Conservation (phyloP, 2,888 invertebrate genomes). For the Trachelus tabidus region DNA sequence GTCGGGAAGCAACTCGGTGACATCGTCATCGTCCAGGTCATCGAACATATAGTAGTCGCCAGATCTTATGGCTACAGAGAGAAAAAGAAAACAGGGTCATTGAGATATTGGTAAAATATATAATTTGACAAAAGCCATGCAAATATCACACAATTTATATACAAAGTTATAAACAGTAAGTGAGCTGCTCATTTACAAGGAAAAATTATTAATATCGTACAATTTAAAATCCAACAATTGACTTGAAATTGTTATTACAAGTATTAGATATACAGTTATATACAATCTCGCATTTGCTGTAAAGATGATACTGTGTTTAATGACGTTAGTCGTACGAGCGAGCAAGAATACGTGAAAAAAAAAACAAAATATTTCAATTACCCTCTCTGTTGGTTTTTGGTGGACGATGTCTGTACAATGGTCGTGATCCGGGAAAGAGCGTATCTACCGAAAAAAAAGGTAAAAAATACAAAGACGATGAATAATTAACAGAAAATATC, state of each 20-base stretch:
- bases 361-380: slow-evolving; percentile 57
- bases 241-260: background rate
- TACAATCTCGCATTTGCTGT: background rate
- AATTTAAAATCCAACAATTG: background rate
- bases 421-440: slow-evolving; percentile 68
- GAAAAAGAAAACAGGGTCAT: slow-evolving; percentile 19
- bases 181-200: background rate
- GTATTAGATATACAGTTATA: background rate
- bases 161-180: background rate
- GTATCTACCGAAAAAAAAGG: slow-evolving; percentile 66
- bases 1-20: slow-evolving; percentile 72
- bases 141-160: slow-evolving; percentile 15
- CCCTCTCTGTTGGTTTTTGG: slow-evolving; percentile 70
- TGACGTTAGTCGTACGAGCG: background rate
- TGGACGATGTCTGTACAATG: slow-evolving; percentile 66
- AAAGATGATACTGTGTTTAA: background rate
- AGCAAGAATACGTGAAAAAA: background rate
- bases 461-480: slow-evolving; percentile 21
- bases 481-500: slow-evolving; percentile 5
- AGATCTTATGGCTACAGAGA: slow-evolving; percentile 87
- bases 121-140: slow-evolving; percentile 34
- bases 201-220: background rate
- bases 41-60: slow-evolving; percentile 99
- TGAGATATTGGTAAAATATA: background rate
- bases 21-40: slow-evolving; percentile 86